phyloP scores from a whole-genome alignment of 2,797 vertebrate genomes.

The Sebastes paucispinis region DNA sequence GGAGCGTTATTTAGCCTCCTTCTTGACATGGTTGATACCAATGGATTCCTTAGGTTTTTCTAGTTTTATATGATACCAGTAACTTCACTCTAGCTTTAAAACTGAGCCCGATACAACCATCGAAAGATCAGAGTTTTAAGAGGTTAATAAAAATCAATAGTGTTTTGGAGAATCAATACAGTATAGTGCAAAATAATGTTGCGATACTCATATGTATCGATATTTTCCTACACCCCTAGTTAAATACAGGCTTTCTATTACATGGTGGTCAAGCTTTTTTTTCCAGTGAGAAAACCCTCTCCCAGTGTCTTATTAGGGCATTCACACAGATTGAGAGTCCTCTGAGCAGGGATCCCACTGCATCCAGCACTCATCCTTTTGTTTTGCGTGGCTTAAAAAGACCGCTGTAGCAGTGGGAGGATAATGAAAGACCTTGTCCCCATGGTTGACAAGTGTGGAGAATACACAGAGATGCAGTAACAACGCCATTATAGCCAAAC shows the following conservation, averaged over 20 bases:
- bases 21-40: too few relatives aligned
- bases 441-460: slow-evolving; percentile 65
- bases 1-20: too few relatives aligned
- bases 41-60: too few relatives aligned
- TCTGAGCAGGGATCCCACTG: slow-evolving; percentile 41
- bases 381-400: slow-evolving; percentile 52
- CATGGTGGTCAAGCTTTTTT: slow-evolving; percentile 6
- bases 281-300: slow-evolving; percentile 12
- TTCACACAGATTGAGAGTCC: slow-evolving; percentile 18
- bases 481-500: slow-evolving; percentile 59
- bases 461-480: slow-evolving; percentile 60
- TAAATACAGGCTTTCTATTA: background rate
- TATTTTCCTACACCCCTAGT: too few relatives aligned
- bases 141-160: too few relatives aligned
- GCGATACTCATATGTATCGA: too few relatives aligned
- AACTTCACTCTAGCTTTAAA: too few relatives aligned
- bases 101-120: too few relatives aligned
- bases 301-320: slow-evolving; percentile 32
- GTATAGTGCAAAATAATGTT: too few relatives aligned
- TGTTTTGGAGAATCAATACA: too few relatives aligned
- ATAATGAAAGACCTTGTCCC: slow-evolving; percentile 65
- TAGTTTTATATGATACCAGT: too few relatives aligned
- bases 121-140: too few relatives aligned
- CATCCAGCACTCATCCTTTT: slow-evolving; percentile 41
- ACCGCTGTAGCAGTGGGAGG: slow-evolving; percentile 48